Percentiles rank a stretch among this genome's conserved stretches.
phyloP scores from a whole-genome alignment of 1,140 invertebrate species.

The Apis mellifera region Amel_HAv3.1 CM009937.2:8587001-8587500 shows the following conservation, averaged over 20 bases:
- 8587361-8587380: conserved; percentile 17
- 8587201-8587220: conserved; percentile 17
- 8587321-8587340: background rate
- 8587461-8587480: conserved; percentile 37
- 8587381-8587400: background rate
- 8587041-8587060: conserved; percentile 38
- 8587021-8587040: conserved; percentile 45
- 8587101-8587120: conserved; percentile 30
- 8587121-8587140: conserved; percentile 13
- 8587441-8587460: conserved; percentile 38
- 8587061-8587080: conserved; percentile 35
- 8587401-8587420: too few species aligned
- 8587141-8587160: background rate
- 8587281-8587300: background rate
- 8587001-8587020: background rate
- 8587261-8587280: conserved; percentile 25
- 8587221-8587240: conserved; percentile 18
- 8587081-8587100: conserved; percentile 14
- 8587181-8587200: conserved; percentile 41
- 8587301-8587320: background rate
- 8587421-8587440: background rate
- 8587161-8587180: background rate
- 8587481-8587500: conserved; percentile 64
- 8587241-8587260: conserved; percentile 21
- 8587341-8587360: conserved; percentile 41